phyloP scores from a whole-genome alignment of 2,797 vertebrate genomes.

The Chaetodon trifasciatus region DNA sequence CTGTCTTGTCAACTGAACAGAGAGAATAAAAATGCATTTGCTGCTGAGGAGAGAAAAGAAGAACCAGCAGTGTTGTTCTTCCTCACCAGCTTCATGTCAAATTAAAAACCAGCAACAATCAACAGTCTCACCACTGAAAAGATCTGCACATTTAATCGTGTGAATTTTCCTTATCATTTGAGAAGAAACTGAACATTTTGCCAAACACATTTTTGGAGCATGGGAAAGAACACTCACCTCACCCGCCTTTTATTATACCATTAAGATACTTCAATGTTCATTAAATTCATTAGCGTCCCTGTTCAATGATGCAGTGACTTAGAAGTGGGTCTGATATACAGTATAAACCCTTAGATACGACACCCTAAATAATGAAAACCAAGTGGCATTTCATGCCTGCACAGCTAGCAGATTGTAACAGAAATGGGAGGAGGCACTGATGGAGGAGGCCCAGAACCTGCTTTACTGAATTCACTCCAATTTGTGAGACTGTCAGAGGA shows the following conservation, averaged over 20 bases:
- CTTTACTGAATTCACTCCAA: conserved; percentile 7
- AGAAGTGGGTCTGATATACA: conserved; percentile 23
- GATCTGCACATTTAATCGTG: conserved; percentile 77
- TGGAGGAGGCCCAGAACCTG: conserved; percentile 44
- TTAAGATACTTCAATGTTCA: conserved; percentile 44
- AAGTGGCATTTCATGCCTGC: conserved; percentile 15
- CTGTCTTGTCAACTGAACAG: conserved; percentile 21
- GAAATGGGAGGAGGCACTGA: conserved; percentile 34
- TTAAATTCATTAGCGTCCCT: conserved; percentile 37
- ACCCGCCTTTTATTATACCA: conserved; percentile 31
- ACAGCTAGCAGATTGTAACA: conserved; percentile 28
- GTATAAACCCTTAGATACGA: conserved; percentile 33
- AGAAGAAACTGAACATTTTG: conserved; percentile 61
- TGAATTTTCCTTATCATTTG: conserved; percentile 67
- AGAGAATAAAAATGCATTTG: conserved; percentile 27
- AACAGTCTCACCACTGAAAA: conserved; percentile 68
- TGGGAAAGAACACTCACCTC: conserved; percentile 51
- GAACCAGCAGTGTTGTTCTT: background rate
- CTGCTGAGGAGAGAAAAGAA: conserved; percentile 19
- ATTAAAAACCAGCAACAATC: conserved; percentile 16
- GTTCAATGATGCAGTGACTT: conserved; percentile 30
- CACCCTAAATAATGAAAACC: conserved; percentile 11
- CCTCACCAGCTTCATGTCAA: background rate
- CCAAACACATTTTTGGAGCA: conserved; percentile 65
- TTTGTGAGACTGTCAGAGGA: conserved; percentile 26